A percentile compares a stretch with the other conserved stretches of the same genome.
Conservation (phyloP, 2,797 vertebrate genomes). For the Sebastes hubbsi region DNA sequence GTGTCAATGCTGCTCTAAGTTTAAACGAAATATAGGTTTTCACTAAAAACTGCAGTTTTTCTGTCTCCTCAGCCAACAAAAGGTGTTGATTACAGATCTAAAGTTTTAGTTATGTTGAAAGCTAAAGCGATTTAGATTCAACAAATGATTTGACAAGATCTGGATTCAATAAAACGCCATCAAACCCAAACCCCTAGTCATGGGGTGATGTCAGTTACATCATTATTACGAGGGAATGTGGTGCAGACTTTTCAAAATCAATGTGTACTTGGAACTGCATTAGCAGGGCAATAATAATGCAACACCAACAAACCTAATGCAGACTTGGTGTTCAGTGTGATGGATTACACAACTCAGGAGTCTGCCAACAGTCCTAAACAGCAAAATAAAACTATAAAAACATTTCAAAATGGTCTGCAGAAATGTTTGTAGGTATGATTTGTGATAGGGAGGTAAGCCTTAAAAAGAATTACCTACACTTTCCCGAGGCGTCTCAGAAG, state of each 20-base stretch:
- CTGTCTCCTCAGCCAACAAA: background rate
- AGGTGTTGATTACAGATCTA: background rate
- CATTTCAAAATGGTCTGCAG: background rate
- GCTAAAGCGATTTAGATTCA: background rate
- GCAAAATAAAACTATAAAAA: background rate
- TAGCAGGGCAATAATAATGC: background rate
- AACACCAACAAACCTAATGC: background rate
- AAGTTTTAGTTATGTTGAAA: background rate
- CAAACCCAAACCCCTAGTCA: background rate
- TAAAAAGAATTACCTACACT: background rate
- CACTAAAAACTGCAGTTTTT: background rate
- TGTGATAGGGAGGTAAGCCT: background rate
- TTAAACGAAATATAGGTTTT: background rate
- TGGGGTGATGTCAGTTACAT: too few species aligned
- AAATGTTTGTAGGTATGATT: background rate
- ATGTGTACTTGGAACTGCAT: background rate
- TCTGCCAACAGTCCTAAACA: background rate
- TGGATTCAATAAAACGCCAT: background rate
- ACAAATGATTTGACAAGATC: background rate
- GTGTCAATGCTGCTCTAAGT: background rate
- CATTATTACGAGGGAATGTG: background rate
- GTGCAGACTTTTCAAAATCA: background rate
- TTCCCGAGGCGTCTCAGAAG: background rate
- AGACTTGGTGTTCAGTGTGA: background rate
- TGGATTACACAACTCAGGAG: slow-evolving; percentile 13